Conservation (phyloP, 2,888 invertebrate species). For the Oeneis ivallda region DNA sequence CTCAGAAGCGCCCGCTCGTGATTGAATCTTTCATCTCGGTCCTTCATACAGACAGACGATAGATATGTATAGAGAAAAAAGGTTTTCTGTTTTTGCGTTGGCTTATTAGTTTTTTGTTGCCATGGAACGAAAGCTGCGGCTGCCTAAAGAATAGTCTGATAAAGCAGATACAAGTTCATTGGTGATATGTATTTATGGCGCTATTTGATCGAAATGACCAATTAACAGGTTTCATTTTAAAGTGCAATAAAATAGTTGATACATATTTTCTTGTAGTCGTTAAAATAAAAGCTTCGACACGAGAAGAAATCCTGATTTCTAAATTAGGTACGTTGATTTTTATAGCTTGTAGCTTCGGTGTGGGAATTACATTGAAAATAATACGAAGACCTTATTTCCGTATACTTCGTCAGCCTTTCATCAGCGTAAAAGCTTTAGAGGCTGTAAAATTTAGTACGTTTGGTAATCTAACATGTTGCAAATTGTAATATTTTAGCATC, state of each 20-base stretch:
- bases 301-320: no score
- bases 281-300: slow-evolving; percentile 11
- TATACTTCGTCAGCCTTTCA: not conserved
- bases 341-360: not conserved
- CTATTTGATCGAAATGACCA: slow-evolving; percentile 10
- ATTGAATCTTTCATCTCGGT: slow-evolving; percentile 73
- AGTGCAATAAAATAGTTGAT: slow-evolving; percentile 20
- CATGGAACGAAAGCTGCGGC: slow-evolving; percentile 35
- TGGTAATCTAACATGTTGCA: slow-evolving; percentile 4
- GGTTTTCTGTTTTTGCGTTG: slow-evolving; percentile 54
- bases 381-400: not conserved
- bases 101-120: slow-evolving; percentile 58
- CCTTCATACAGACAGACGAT: slow-evolving; percentile 51
- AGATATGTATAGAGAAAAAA: slow-evolving; percentile 52
- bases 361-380: not conserved
- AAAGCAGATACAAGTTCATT: slow-evolving; percentile 17
- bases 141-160: slow-evolving; percentile 20
- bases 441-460: slow-evolving; percentile 4
- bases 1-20: slow-evolving; percentile 69
- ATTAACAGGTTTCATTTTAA: slow-evolving; percentile 22
- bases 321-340: not conserved
- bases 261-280: slow-evolving; percentile 10
- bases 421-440: slow-evolving; percentile 1
- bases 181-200: slow-evolving; percentile 19
- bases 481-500: slow-evolving; percentile 4